A percentile compares a stretch with the other conserved stretches of the same genome.
phyloP scores from a whole-genome alignment of 2,113 vertebrate genomes.

The Thunnus maccoyii region DNA sequence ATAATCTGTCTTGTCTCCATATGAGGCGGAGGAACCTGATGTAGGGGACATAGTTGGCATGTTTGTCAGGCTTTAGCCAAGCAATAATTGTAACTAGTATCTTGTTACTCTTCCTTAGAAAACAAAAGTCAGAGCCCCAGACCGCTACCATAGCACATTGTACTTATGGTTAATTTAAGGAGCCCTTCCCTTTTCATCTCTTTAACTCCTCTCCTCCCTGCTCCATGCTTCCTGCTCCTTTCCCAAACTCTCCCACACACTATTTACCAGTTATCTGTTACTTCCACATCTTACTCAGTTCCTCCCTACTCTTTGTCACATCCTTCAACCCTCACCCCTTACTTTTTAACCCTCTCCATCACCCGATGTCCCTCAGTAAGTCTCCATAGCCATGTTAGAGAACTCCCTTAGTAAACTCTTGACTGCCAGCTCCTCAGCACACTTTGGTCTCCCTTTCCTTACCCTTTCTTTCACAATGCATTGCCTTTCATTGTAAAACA shows the following conservation, averaged over 20 bases:
- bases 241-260: not conserved
- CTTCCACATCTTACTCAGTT: not conserved
- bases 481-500: conserved; percentile 71
- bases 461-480: conserved; percentile 29
- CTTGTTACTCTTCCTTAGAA: not conserved
- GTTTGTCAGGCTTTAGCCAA: not conserved
- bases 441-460: conserved; percentile 31
- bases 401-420: conserved; percentile 48
- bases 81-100: not conserved
- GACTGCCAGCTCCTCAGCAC: conserved; percentile 45
- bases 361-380: not conserved
- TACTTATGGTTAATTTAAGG: conserved; percentile 22
- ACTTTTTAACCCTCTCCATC: not conserved
- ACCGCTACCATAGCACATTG: not conserved
- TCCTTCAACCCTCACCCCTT: not conserved
- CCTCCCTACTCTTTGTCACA: not conserved
- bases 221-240: conserved; percentile 4
- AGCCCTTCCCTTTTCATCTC: not conserved
- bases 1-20: not conserved
- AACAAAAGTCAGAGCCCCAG: not conserved
- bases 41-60: not conserved
- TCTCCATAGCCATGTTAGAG: conserved; percentile 20
- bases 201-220: not conserved
- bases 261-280: not conserved
- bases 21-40: not conserved